A percentile compares a stretch with the other conserved stretches of the same genome.
These are phyloP conservation scores for Spisula solida DNA, from an alignment of 2,888 invertebrate species.

Conservation along the genomic window DNA sequence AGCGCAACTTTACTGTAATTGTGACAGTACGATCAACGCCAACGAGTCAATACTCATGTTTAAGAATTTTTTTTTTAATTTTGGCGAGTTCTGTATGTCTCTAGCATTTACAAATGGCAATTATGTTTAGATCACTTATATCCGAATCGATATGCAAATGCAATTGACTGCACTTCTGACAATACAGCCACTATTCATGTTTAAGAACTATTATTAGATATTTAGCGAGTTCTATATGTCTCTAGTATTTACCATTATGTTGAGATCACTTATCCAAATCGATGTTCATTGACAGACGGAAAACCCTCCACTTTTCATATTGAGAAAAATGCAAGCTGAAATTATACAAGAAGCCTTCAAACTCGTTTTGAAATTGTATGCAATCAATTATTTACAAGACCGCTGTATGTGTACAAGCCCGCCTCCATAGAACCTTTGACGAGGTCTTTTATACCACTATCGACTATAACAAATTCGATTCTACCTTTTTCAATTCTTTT, in stretches of 20 bases:
- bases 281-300: constrained; percentile 28
- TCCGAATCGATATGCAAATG: constrained; percentile 28
- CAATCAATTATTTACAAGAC: constrained; percentile 50
- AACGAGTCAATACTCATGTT: no score
- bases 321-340: constrained; percentile 34
- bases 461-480: constrained; percentile 61
- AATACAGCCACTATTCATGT: no score
- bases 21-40: no score
- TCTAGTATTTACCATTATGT: background rate
- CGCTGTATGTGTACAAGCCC: constrained; percentile 41
- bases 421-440: constrained; percentile 52
- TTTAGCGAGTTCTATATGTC: no score
- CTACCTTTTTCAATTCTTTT: constrained; percentile 55
- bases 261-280: constrained; percentile 30
- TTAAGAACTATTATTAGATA: no score
- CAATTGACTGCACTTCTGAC: no score
- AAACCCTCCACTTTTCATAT: constrained; percentile 17
- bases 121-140: constrained; percentile 25
- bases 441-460: constrained; percentile 50
- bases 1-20: no score
- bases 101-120: background rate
- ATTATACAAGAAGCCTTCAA: constrained; percentile 29
- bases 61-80: no score
- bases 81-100: no score
- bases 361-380: constrained; percentile 34